A percentile compares a stretch with the other conserved stretches of the same genome.
These are phyloP conservation scores for Sylvietta virens DNA, from an alignment of 2,113 vertebrate genomes.

Conservation along the genomic window DNA sequence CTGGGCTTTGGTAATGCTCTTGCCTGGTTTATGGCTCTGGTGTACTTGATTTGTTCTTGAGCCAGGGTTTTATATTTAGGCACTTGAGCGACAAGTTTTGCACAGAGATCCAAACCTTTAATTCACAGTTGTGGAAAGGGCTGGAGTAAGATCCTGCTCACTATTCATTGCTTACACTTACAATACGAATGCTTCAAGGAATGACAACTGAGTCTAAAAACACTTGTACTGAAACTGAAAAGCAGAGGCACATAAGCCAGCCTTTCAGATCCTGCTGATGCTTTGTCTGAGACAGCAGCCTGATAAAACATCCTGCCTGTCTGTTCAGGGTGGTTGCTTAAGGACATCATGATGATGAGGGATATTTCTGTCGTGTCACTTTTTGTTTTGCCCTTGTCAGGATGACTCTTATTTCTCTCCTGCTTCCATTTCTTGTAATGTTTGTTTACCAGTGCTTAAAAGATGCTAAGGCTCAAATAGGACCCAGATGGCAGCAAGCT, in stretches of 20 bases:
- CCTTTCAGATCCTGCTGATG: not conserved
- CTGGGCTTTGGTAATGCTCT: not conserved
- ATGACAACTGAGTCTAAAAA: not conserved
- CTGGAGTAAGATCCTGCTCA: not conserved
- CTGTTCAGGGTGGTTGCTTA: not conserved
- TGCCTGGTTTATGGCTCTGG: not conserved
- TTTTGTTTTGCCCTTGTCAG: not conserved
- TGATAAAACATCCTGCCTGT: not conserved
- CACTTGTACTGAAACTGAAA: not conserved
- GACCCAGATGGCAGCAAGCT: conserved; percentile 21
- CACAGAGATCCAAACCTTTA: not conserved
- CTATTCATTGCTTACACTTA: not conserved
- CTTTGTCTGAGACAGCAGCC: not conserved
- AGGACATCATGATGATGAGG: not conserved
- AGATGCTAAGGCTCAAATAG: not conserved
- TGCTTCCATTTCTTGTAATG: not conserved
- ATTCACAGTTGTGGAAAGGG: not conserved
- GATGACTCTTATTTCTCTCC: not conserved
- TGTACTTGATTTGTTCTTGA: not conserved
- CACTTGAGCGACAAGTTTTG: not conserved
- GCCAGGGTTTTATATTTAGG: not conserved
- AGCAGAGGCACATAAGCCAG: not conserved
- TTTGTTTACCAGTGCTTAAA: not conserved
- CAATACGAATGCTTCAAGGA: not conserved
- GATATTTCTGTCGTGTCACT: not conserved